Evolutionary conservation across 2,113 vertebrate species (phyloP), one percentile per base, ranked within the genome.

Genomic region (Uria lomvia): DNA sequence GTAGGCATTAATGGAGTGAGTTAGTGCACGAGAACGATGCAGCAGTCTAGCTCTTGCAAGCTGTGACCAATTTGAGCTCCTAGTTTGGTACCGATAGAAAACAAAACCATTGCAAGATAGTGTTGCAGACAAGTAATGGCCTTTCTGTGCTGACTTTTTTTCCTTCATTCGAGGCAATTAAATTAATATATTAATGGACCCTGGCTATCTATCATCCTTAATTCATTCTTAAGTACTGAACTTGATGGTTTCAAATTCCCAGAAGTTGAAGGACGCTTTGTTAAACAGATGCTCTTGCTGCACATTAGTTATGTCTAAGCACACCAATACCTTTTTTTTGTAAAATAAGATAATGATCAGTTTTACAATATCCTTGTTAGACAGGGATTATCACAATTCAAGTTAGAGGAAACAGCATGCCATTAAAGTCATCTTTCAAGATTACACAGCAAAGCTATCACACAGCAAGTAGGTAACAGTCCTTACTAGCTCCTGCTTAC

Each of bases 401-500:
- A 32, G 22, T 24, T 43, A 52, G 8, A 82, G 15, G 62, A 75
- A 86, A 88, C 10, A 12, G 16, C 26, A 47, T 43, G 65, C 26
- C 30, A n/a, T 38, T 58, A 12, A 42, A 75, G 27, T 66, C 10
- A 66, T 58, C 22, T 72, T 75, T 73, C 40, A 70, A 70, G 72
- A 60, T 65, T 17, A 49, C 15, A 36, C 16, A 73, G 67, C 23
- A 15, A 67, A 94, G 40, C 40, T 53, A 19, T 26, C 66, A 78
- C 53, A 91, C 55, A 73, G 70, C 30, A 58, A 88, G 42, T 7
- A 70, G 30, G n/a, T 12, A 56, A 65, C 15, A 89, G 77, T 16
- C 14, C 5, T 8, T 24, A 34, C 5, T 29, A 45, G 50, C 5
- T 74, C 63, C 68, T 0, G 0, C 7, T 42, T 62, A 36, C 20